Evolutionary conservation across 2,888 invertebrate genomes (phyloP).

Genomic region (Trissonchulus latispiculum): DNA sequence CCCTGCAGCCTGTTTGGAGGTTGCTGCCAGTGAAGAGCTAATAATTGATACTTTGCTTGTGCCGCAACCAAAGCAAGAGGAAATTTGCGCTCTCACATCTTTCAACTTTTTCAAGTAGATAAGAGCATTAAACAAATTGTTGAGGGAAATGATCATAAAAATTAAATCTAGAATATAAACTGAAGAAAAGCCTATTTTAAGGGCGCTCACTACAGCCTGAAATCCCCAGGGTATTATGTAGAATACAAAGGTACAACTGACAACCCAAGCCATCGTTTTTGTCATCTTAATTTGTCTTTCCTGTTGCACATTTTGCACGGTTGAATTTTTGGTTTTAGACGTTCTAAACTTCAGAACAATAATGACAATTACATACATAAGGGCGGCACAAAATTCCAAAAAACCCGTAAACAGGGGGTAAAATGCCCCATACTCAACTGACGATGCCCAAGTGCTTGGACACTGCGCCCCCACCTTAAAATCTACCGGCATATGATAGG

Average conservation of each 20-base stretch:
- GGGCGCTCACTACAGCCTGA: too few relatives aligned
- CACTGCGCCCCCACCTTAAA: not conserved
- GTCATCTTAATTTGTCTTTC: not conserved
- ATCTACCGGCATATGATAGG: not conserved
- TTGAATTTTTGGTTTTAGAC: too few relatives aligned
- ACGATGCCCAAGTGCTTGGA: not conserved
- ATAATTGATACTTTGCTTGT: too few relatives aligned
- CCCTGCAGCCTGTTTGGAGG: too few relatives aligned
- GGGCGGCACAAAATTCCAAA: not conserved
- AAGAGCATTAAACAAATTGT: too few relatives aligned
- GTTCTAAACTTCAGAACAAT: not conserved
- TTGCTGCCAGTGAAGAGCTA: too few relatives aligned
- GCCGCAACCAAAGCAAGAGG: too few relatives aligned
- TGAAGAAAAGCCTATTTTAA: too few relatives aligned
- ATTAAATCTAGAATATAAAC: too few relatives aligned
- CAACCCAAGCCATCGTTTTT: not conserved
- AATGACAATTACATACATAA: not conserved
- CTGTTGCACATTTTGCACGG: not conserved
- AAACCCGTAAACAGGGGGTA: not conserved
- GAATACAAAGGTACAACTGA: not conserved
- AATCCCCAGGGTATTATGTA: not conserved
- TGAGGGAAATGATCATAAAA: too few relatives aligned
- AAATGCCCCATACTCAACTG: not conserved
- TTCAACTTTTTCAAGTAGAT: too few relatives aligned
- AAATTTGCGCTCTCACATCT: too few relatives aligned